Evolutionary conservation across 2,113 vertebrate genomes (phyloP), one percentile per base, ranked within the genome.

Genomic region (Ciconia maguari): DNA sequence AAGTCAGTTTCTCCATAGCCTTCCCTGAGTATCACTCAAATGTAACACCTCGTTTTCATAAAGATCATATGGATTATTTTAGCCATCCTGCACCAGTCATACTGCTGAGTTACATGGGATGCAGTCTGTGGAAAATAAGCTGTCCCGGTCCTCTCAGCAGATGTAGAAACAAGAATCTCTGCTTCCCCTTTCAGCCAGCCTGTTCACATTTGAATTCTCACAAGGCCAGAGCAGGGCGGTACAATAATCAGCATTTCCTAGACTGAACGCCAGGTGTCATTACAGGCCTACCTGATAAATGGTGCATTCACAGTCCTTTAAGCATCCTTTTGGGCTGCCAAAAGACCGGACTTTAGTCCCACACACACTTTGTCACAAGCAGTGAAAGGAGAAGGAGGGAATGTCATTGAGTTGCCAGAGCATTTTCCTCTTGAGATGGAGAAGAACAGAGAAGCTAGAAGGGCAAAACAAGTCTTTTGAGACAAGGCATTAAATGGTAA

Each of bases 61-160:
- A 34, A 64, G 38, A 62, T 21, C 55, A 36, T 16, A 74, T 0
- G 0, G 26, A 38, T 3, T 60, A 3, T 42, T 64, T 58, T 13
- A 44, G 24, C 42, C 48, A 42, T 16, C 21, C 52, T 48, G 60
- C 32, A 57, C 8, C 41, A 51, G 9, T 13, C 38, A 9, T 1
- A 0, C 15, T 13, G 44, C 60, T 58, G 74, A 38, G 16, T 24
- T 61, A 36, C 41, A 1, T 0, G 44, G 70, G 27, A 14, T 27
- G n/a, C n/a, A 41, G 12, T 41, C 24, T 8, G 21, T 34, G 60
- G n/a, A 10, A 7, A 36, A 60, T 0, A 41, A 46, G 9, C 10
- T 4, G 27, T 5, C 34, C 13, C 1, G 3, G 18, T 32, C 13
- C 32, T 68, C 54, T 27, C 6, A 20, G 41, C 68, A 58, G 46